Evolutionary conservation across 2,113 vertebrate species (phyloP).

Genomic region (Rhinoderma darwinii): DNA sequence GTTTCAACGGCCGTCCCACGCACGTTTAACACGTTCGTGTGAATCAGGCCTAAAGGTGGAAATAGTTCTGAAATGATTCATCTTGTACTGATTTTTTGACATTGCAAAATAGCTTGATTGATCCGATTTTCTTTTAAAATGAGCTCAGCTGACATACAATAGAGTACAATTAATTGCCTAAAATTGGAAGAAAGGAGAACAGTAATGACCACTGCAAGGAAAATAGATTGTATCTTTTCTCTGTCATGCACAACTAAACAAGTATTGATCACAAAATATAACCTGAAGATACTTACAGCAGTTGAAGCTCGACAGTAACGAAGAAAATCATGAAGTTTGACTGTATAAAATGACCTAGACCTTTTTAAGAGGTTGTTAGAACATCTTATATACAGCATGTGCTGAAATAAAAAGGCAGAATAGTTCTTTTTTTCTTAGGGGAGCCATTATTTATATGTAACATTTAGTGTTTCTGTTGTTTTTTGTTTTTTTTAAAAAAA

Average conservation of each 20-base stretch:
- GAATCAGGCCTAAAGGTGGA: too few relatives aligned
- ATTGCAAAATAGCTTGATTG: conserved; percentile 63
- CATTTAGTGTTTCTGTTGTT: background rate
- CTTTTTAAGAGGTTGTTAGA: background rate
- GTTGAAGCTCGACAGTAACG: background rate
- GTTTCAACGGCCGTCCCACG: too few relatives aligned
- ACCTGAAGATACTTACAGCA: conserved; percentile 59
- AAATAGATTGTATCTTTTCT: conserved; percentile 63
- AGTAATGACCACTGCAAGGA: conserved; percentile 60
- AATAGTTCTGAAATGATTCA: too few relatives aligned
- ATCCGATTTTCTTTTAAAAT: conserved; percentile 62
- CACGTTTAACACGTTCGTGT: too few relatives aligned
- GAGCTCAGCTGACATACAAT: conserved; percentile 58
- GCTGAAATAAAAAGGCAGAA: background rate
- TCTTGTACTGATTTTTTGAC: conserved; percentile 61
- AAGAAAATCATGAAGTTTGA: conserved; percentile 6
- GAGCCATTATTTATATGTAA: background rate
- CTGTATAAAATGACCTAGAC: background rate
- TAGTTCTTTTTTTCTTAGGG: background rate
- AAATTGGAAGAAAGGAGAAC: conserved; percentile 60
- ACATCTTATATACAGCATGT: background rate
- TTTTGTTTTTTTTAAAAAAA: too few relatives aligned
- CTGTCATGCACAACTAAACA: conserved; percentile 59
- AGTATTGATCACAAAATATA: conserved; percentile 49
- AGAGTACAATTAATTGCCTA: conserved; percentile 64